Evolutionary conservation across 2,113 vertebrate species (phyloP), one percentile per base, ranked within the genome.

Genomic region (Hippopotamus amphibius): DNA sequence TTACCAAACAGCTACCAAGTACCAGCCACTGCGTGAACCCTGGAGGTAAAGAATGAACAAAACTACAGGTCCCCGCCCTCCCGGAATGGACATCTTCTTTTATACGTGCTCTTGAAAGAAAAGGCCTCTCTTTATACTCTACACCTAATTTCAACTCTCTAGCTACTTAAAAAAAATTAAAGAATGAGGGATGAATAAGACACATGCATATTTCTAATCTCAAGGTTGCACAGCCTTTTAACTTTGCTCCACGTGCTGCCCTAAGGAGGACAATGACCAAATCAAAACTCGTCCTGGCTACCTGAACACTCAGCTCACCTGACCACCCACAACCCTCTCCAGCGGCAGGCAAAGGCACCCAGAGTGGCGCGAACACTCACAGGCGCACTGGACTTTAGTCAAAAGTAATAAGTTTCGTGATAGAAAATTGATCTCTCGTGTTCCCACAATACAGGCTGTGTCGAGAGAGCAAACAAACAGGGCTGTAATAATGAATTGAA

Each of bases 401-500:
- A 85, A 79, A 97, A 97, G 95, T 93, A 96, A 97, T 96, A 96
- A 96, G 86, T 95, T 97, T 88, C 86, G 83, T 90, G 96, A 97
- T n/a, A 97, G 87, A 95, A 97, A 96, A 97, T 93, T 85, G 96
- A 97, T 95, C 96, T 97, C 87, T 66, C 96, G 77, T 90, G 92
- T 83, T 97, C 76, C 88, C 85, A 76, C 61, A 88, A 96, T 79
- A 57, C 66, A 86, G 97, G 87, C 84, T 98, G 93, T 96, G 95
- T 96, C 21, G 0, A 96, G 80, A 97, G 84, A 95, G 94, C 96
- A 97, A 98, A 98, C 97, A 98, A 95, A 97, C 90, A 94, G 69
- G 71, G 84, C 94, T 91, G 15, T 95, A 94, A 96, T 96, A 92
- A 98, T 97, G 97, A 98, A 98, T 84, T 94, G 84, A 97, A 97